Evolutionary conservation across 1,140 invertebrate genomes (phyloP).

Genomic region (Trachymyrmex septentrionalis): DNA sequence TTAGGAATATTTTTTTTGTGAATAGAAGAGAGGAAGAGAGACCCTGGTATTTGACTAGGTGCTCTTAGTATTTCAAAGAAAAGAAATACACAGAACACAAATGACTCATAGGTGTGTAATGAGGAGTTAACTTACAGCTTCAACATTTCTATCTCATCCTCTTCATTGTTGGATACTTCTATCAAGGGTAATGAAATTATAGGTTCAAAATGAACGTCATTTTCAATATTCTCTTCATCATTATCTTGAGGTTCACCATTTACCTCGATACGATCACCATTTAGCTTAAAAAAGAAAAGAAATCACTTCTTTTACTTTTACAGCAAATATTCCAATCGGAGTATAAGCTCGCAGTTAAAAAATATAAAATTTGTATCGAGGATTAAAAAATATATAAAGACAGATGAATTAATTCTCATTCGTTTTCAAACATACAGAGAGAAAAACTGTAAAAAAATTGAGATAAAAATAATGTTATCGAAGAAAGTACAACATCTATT

Average conservation of each 20-base stretch:
- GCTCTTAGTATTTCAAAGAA: too few relatives aligned
- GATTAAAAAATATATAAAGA: neutral
- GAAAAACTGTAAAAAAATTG: neutral
- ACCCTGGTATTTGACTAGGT: too few relatives aligned
- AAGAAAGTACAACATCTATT: neutral
- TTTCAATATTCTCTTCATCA: conserved; percentile 83
- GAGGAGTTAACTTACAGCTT: conserved; percentile 88
- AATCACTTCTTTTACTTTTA: neutral
- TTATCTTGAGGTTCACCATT: conserved; percentile 77
- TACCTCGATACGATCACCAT: conserved; percentile 79
- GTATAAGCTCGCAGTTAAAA: neutral
- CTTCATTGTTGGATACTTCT: conserved; percentile 92
- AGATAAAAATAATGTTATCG: conserved; percentile 3
- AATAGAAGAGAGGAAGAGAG: too few relatives aligned
- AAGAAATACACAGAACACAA: too few relatives aligned
- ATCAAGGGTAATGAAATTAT: conserved; percentile 92
- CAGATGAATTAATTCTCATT: neutral
- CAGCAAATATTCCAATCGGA: neutral
- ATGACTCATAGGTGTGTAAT: neutral
- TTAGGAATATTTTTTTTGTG: too few relatives aligned
- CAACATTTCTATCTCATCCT: conserved; percentile 92
- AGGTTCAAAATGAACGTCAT: conserved; percentile 92
- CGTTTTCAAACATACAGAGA: neutral
- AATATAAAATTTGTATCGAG: neutral
- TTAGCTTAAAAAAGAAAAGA: conserved; percentile 72